Percentiles rank a stretch among this genome's conserved stretches.
phyloP scores from a whole-genome alignment of 2,888 invertebrate species.

The Iselma pallidipennis region DNA sequence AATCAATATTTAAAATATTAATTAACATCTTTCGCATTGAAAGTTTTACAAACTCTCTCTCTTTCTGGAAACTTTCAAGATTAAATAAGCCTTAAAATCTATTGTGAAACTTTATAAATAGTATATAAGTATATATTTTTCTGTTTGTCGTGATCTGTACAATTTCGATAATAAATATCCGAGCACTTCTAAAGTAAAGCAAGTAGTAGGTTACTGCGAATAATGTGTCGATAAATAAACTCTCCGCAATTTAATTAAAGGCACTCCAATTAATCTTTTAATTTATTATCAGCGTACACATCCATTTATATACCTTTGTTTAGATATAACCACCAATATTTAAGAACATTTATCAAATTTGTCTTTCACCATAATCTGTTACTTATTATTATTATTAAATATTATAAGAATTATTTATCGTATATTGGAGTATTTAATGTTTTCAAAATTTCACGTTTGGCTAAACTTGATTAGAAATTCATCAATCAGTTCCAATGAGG shows the following conservation, averaged over 20 bases:
- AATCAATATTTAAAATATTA: conserved; percentile 29
- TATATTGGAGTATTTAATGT: background rate
- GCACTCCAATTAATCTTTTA: background rate
- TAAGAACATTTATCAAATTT: background rate
- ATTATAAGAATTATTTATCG: too few relatives aligned
- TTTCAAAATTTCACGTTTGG: background rate
- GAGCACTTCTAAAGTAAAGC: background rate
- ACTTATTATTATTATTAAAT: too few relatives aligned
- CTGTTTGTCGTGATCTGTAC: background rate
- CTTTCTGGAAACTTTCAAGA: conserved; percentile 1
- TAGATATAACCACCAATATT: too few relatives aligned
- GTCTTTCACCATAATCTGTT: too few relatives aligned
- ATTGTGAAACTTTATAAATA: conserved; percentile 5
- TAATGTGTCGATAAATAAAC: conserved; percentile 2
- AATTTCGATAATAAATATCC: background rate
- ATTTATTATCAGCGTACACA: background rate
- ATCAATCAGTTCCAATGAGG: conserved; percentile 18
- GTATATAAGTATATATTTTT: too few relatives aligned
- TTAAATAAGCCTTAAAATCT: conserved; percentile 16
- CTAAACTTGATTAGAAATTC: conserved; percentile 21
- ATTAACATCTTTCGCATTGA: conserved; percentile 11
- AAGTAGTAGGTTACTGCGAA: background rate
- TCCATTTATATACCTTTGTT: background rate
- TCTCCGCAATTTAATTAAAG: background rate
- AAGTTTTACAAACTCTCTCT: conserved; percentile 9